These are phyloP conservation scores for Sebastolobus alascanus DNA, from an alignment of 2,797 vertebrate species.

Conservation along the genomic window DNA sequence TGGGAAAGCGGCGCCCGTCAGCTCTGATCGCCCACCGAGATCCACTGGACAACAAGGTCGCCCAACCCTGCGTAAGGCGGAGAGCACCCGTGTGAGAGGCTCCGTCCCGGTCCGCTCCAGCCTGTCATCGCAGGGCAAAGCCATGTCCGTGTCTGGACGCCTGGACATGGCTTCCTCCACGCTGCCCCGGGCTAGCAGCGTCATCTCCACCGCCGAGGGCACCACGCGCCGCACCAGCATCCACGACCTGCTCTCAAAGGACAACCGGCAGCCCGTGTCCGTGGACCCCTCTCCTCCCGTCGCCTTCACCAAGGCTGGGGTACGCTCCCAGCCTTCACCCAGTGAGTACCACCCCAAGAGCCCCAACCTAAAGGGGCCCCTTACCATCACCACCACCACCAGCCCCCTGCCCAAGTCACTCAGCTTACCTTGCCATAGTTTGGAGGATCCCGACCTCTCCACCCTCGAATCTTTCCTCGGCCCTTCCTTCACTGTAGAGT, in stretches of 20 bases:
- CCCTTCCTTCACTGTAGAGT: conserved; percentile 85
- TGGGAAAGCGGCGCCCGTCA: conserved; percentile 81
- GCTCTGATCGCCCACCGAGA: conserved; percentile 73
- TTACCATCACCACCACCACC: conserved; percentile 34
- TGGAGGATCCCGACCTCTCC: conserved; percentile 82
- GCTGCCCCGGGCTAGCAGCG: conserved; percentile 96
- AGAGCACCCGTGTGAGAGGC: conserved; percentile 89
- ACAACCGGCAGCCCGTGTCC: conserved; percentile 91
- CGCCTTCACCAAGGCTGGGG: conserved; percentile 78
- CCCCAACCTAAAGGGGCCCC: conserved; percentile 65
- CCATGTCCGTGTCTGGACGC: conserved; percentile 87
- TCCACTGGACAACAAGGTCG: conserved; percentile 75
- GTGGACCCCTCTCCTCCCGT: conserved; percentile 86
- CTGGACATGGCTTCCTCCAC: conserved; percentile 87
- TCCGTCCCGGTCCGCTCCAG: conserved; percentile 80
- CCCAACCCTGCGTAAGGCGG: conserved; percentile 87
- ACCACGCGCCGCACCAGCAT: conserved; percentile 96
- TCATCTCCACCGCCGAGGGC: conserved; percentile 98
- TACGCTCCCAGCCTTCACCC: conserved; percentile 83
- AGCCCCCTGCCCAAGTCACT: conserved; percentile 81
- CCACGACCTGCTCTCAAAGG: conserved; percentile 97
- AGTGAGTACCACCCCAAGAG: conserved; percentile 95
- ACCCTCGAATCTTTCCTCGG: conserved; percentile 84
- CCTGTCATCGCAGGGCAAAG: conserved; percentile 85
- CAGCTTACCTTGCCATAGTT: conserved; percentile 82